phyloP scores from a whole-genome alignment of 1,140 invertebrate species.

The Holotrichia oblita region DNA sequence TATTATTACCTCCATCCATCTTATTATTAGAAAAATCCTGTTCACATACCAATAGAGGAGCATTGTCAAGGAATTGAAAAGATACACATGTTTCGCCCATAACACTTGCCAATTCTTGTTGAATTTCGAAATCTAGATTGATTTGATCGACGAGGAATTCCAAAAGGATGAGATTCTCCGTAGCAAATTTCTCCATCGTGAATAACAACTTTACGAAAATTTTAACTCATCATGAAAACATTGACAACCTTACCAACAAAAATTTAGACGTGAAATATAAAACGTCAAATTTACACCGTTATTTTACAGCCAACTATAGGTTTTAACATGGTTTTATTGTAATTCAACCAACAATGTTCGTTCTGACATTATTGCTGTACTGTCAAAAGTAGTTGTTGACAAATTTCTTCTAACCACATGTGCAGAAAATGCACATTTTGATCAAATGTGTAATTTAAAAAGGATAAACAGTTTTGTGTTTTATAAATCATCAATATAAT shows the following conservation, averaged over 20 bases:
- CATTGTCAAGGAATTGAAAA: slow-evolving; percentile 64
- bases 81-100: slow-evolving; percentile 64
- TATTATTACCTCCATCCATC: slow-evolving; percentile 56
- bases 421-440: slow-evolving; percentile 23
- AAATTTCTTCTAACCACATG: no score
- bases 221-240: slow-evolving; percentile 44
- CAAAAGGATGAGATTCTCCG: slow-evolving; percentile 66
- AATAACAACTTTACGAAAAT: slow-evolving; percentile 46
- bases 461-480: no score
- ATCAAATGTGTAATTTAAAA: slow-evolving; percentile 45
- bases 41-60: slow-evolving; percentile 66
- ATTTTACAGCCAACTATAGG: slow-evolving; percentile 22
- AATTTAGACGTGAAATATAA: slow-evolving; percentile 39
- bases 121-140: slow-evolving; percentile 54
- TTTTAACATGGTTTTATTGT: no score
- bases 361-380: no score
- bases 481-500: no score
- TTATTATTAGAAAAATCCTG: slow-evolving; percentile 61
- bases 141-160: slow-evolving; percentile 67
- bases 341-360: no score
- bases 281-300: slow-evolving; percentile 1
- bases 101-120: slow-evolving; percentile 48
- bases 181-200: slow-evolving; percentile 62
- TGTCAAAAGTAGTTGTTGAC: no score
- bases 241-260: slow-evolving; percentile 50